Percentiles rank a stretch among this genome's conserved stretches.
phyloP scores from a whole-genome alignment of 1,140 invertebrate species.

The Drosophila orena region DNA sequence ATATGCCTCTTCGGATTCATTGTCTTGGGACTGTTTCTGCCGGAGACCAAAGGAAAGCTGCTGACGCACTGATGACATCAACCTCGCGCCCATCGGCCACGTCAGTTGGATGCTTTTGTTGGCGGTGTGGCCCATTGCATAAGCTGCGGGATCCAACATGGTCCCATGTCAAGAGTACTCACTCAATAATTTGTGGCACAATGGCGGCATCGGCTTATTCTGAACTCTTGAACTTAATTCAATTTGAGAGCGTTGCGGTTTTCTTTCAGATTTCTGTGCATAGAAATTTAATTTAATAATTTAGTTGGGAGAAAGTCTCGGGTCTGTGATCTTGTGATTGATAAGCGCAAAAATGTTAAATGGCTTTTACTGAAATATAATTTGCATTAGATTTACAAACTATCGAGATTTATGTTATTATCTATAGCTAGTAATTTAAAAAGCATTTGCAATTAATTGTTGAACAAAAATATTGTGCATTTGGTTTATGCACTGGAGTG shows the following conservation, averaged over 20 bases:
- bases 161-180: conserved; percentile 37
- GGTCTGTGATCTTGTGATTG: conserved; percentile 56
- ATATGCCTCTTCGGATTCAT: conserved; percentile 64
- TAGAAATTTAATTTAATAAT: conserved; percentile 50
- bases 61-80: conserved; percentile 62
- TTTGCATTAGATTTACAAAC: no score
- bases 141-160: conserved; percentile 30
- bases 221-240: conserved; percentile 76
- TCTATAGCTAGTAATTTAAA: no score
- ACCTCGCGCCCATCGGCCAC: conserved; percentile 39
- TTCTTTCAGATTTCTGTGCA: conserved; percentile 21
- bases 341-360: conserved; percentile 45
- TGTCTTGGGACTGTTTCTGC: conserved; percentile 66
- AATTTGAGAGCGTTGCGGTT: conserved; percentile 50
- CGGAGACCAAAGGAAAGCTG: conserved; percentile 75
- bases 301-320: conserved; percentile 57
- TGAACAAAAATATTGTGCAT: no score
- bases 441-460: no score
- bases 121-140: conserved; percentile 48
- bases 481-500: no score
- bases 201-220: conserved; percentile 50
- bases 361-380: not conserved
- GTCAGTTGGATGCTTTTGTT: conserved; percentile 54
- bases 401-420: no score
- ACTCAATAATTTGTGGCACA: conserved; percentile 46